Conservation (phyloP, 92 coral and sea anemone species). For the Blastomussa wellsi region DNA sequence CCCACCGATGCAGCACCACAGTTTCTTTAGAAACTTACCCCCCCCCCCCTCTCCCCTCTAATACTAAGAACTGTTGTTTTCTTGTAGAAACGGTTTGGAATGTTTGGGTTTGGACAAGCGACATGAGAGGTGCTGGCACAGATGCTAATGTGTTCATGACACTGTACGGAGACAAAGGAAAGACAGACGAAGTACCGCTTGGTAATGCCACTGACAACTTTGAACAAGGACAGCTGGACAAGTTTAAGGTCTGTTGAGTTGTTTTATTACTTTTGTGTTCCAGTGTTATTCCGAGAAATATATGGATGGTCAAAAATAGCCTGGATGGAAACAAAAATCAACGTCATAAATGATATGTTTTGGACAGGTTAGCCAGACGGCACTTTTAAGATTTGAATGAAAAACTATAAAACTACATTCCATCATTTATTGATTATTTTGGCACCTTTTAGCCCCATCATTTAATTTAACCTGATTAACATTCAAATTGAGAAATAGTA, state of each 20-base stretch:
- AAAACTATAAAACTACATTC: too few relatives aligned
- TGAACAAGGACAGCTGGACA: conserved; percentile 96
- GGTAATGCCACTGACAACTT: conserved; percentile 95
- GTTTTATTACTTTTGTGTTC: not conserved
- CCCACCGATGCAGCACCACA: too few relatives aligned
- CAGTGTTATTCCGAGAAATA: not conserved
- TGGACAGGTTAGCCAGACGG: not conserved
- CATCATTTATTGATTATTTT: too few relatives aligned
- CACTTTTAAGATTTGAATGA: too few relatives aligned
- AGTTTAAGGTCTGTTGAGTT: conserved; percentile 76
- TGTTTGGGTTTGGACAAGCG: conserved; percentile 98
- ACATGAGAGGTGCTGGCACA: conserved; percentile 90
- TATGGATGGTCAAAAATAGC: not conserved
- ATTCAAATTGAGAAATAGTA: too few relatives aligned
- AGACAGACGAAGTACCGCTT: conserved; percentile 82
- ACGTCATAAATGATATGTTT: not conserved
- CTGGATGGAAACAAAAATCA: not conserved
- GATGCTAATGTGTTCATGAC: conserved; percentile 91
- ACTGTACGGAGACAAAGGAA: conserved; percentile 91
- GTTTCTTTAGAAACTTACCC: too few relatives aligned
- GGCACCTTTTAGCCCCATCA: not conserved
- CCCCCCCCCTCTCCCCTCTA: too few relatives aligned
- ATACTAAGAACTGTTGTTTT: not conserved
- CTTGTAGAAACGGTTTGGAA: conserved; percentile 86
- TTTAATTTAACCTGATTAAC: too few relatives aligned